phyloP scores from a whole-genome alignment of 2,797 vertebrate genomes.

The Acipenser transmontanus region DNA sequence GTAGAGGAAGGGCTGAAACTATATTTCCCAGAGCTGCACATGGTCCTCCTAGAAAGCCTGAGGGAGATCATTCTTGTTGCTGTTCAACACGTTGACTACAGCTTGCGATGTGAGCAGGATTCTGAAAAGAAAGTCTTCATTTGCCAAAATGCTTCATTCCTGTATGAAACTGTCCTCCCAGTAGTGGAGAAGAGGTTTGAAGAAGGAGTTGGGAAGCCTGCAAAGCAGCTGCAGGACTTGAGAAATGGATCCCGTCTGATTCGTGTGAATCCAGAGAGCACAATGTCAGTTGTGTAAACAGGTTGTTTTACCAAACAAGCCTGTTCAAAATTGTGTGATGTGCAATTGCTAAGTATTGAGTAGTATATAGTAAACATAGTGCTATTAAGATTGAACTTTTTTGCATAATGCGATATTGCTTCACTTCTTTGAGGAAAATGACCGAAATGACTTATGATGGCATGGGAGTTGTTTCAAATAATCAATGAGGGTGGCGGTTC shows the following conservation, averaged over 20 bases:
- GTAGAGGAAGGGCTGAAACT: conserved; percentile 92
- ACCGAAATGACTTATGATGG: too few species aligned
- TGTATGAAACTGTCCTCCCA: conserved; percentile 90
- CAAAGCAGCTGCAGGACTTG: conserved; percentile 92
- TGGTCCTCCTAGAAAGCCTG: conserved; percentile 92
- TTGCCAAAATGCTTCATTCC: conserved; percentile 85
- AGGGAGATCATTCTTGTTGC: conserved; percentile 90
- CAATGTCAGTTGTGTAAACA: conserved; percentile 82
- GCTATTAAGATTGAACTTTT: too few species aligned
- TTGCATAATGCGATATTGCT: too few species aligned
- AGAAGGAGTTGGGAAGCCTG: conserved; percentile 90
- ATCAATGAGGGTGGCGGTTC: too few species aligned
- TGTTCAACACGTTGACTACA: conserved; percentile 95
- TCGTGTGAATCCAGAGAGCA: conserved; percentile 89
- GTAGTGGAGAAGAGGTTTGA: conserved; percentile 91
- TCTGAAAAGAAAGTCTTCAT: conserved; percentile 89
- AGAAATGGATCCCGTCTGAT: conserved; percentile 77
- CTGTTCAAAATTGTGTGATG: too few species aligned
- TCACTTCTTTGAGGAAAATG: too few species aligned
- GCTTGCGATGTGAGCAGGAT: conserved; percentile 93
- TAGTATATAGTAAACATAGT: too few species aligned
- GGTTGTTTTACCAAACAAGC: too few species aligned
- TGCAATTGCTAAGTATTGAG: too few species aligned
- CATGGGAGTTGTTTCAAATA: too few species aligned
- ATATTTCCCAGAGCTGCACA: conserved; percentile 93